Conservation (phyloP, 2,888 invertebrate genomes). For the Agrochola lota region DNA sequence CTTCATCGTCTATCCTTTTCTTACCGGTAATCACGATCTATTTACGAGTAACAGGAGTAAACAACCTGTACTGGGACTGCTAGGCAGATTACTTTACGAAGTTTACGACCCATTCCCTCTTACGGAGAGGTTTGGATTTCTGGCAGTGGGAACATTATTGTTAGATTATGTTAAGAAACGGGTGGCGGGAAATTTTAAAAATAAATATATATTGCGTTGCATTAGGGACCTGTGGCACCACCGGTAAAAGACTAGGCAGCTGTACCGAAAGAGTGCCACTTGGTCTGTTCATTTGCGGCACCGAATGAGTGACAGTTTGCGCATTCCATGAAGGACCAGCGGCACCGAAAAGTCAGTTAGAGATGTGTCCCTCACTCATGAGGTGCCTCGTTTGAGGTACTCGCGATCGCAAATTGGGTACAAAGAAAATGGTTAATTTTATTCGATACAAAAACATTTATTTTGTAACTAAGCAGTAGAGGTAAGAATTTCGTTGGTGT, state of each 20-base stretch:
- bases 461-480: slow-evolving; percentile 70
- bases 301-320: too few relatives aligned
- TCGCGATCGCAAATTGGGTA: too few relatives aligned
- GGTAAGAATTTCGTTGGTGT: slow-evolving; percentile 85
- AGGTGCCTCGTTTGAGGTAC: too few relatives aligned
- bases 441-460: slow-evolving; percentile 53
- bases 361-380: too few relatives aligned
- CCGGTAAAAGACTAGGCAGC: too few relatives aligned
- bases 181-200: not conserved
- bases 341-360: too few relatives aligned
- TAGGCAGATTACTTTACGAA: not conserved
- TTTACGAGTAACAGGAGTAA: not conserved
- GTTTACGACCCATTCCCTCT: not conserved
- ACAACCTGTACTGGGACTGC: not conserved
- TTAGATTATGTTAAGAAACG: not conserved
- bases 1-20: not conserved
- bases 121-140: not conserved
- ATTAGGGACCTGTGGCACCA: too few relatives aligned
- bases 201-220: not conserved
- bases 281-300: too few relatives aligned
- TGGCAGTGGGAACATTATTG: not conserved
- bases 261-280: too few relatives aligned
- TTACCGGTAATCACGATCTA: not conserved
- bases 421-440: not conserved
- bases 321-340: too few relatives aligned